These are phyloP conservation scores for Tetrao urogallus DNA, from an alignment of 2,113 vertebrate genomes.

Conservation along the genomic window DNA sequence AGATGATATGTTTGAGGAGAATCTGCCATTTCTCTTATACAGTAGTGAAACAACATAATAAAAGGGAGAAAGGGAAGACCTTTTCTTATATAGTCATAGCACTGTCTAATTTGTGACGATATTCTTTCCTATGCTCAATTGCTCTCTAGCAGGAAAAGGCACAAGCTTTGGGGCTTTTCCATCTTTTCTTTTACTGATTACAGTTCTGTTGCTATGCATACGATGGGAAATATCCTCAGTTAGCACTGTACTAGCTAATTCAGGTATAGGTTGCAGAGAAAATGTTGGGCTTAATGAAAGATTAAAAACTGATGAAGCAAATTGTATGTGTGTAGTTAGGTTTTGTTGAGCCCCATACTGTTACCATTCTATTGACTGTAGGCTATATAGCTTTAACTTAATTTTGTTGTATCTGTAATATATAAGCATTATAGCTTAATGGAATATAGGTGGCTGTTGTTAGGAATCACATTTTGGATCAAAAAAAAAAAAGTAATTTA, in stretches of 20 bases:
- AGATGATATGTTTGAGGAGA: background rate
- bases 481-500: constrained; percentile 31
- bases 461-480: background rate
- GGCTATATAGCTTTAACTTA: background rate
- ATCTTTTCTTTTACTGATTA: background rate
- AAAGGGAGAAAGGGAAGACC: background rate
- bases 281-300: background rate
- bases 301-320: background rate
- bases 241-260: background rate
- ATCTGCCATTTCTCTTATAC: background rate
- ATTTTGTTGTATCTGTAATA: background rate
- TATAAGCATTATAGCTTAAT: background rate
- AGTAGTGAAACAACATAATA: background rate
- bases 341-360: background rate
- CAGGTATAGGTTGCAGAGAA: background rate
- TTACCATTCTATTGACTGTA: background rate
- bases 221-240: background rate
- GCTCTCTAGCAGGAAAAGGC: background rate
- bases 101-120: background rate
- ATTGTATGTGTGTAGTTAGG: background rate
- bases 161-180: background rate
- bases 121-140: background rate
- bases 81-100: background rate
- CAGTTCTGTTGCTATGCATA: background rate
- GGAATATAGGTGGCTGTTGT: background rate